Conservation (phyloP, 2,797 vertebrate species). For the Periophthalmus magnuspinnatus region DNA sequence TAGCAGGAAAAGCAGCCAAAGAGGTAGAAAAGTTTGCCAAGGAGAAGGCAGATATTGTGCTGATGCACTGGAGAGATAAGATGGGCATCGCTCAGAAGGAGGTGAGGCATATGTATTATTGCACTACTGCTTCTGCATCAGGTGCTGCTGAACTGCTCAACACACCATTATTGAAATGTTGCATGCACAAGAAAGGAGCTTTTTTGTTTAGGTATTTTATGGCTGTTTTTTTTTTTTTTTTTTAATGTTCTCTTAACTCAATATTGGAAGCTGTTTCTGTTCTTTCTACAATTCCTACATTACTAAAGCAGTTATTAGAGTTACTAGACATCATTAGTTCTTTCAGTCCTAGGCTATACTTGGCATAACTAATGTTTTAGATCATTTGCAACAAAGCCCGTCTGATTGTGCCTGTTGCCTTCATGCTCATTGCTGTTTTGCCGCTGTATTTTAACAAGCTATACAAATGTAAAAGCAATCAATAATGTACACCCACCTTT, state of each 20-base stretch:
- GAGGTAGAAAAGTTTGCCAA: constrained; percentile 99
- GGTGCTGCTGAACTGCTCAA: constrained; percentile 32
- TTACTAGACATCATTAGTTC: background rate
- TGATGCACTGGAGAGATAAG: constrained; percentile 99
- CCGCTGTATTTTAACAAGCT: constrained; percentile 6
- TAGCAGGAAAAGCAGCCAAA: constrained; percentile 98
- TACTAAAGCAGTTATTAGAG: constrained; percentile 10
- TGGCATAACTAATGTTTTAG: constrained; percentile 15
- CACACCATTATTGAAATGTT: background rate
- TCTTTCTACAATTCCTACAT: constrained; percentile 11
- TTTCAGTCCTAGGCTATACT: background rate
- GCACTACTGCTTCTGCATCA: constrained; percentile 22
- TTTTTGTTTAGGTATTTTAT: background rate
- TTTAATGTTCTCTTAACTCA: too few species aligned
- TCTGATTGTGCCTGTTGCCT: constrained; percentile 26
- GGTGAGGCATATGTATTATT: constrained; percentile 74
- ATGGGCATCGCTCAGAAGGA: constrained; percentile 99
- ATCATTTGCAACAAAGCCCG: constrained; percentile 12
- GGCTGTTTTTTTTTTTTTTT: too few species aligned
- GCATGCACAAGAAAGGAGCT: background rate
- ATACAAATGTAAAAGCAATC: background rate
- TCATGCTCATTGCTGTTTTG: background rate
- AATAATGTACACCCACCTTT: constrained; percentile 8
- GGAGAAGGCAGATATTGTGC: constrained; percentile 93
- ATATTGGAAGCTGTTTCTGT: background rate